A percentile compares a stretch with the other conserved stretches of the same genome.
Conservation (phyloP, 2,797 vertebrate genomes). For the Coccyzus lansbergi region DNA sequence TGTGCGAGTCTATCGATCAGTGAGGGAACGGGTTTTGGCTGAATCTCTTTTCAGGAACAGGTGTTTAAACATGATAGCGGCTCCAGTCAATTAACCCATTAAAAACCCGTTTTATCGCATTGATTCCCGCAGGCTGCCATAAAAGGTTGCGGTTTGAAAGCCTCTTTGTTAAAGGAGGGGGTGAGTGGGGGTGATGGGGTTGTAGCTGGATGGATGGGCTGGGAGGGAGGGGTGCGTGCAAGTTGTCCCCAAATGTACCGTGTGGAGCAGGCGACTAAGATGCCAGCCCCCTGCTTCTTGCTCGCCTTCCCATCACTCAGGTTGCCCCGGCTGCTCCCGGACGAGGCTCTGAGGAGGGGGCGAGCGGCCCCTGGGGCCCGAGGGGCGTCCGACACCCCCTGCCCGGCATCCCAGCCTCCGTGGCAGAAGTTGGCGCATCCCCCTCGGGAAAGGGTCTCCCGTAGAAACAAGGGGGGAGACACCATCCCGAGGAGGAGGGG, state of each 20-base stretch:
- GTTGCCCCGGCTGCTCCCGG: background rate
- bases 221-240: background rate
- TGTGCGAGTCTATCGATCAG: slow-evolving; percentile 69
- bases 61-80: slow-evolving; percentile 80
- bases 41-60: slow-evolving; percentile 75
- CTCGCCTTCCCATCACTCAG: background rate
- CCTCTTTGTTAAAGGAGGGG: slow-evolving; percentile 50
- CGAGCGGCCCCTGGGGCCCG: background rate
- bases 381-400: no score
- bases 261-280: background rate
- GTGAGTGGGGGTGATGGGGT: background rate
- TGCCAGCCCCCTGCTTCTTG: background rate
- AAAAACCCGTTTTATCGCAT: slow-evolving; percentile 71
- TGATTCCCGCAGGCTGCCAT: slow-evolving; percentile 58
- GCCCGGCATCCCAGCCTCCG: background rate
- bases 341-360: background rate
- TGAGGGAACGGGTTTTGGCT: slow-evolving; percentile 38
- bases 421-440: background rate
- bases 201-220: background rate
- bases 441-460: background rate
- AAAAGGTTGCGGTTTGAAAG: slow-evolving; percentile 36
- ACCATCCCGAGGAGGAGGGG: background rate
- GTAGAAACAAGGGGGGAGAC: background rate
- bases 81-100: slow-evolving; percentile 80
- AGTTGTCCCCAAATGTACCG: background rate